Percentiles rank a stretch among this genome's conserved stretches.
phyloP scores from a whole-genome alignment of 2,888 invertebrate species.

The Hylaea fasciaria region DNA sequence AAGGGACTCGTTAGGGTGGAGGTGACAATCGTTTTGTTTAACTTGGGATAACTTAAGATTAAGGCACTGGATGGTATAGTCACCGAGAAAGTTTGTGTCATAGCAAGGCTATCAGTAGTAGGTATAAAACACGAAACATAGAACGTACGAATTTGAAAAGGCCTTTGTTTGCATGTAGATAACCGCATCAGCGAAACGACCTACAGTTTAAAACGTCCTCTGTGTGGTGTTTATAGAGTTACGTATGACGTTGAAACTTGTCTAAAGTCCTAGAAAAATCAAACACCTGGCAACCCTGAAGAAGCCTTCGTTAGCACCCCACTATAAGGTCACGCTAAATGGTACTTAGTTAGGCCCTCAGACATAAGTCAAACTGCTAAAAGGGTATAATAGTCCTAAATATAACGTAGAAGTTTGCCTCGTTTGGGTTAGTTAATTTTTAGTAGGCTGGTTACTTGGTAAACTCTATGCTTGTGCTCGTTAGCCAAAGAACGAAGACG shows the following conservation, averaged over 20 bases:
- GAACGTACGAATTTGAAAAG: too few species aligned
- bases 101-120: too few species aligned
- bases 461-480: too few species aligned
- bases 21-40: slow-evolving; percentile 21
- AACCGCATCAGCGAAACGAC: too few species aligned
- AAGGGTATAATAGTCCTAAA: slow-evolving; percentile 30
- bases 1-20: slow-evolving; percentile 31
- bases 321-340: slow-evolving; percentile 38
- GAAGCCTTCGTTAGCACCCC: slow-evolving; percentile 21
- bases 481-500: too few species aligned
- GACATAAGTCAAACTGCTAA: slow-evolving; percentile 35
- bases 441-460: too few species aligned
- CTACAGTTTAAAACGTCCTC: too few species aligned
- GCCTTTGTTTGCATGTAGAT: too few species aligned
- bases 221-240: too few species aligned
- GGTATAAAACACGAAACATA: too few species aligned
- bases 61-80: too few species aligned
- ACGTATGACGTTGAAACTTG: not conserved
- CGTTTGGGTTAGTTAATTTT: slow-evolving; percentile 1
- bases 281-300: not conserved
- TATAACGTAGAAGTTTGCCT: slow-evolving; percentile 6
- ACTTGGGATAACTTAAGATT: not conserved
- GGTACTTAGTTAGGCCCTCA: slow-evolving; percentile 31
- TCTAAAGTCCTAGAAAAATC: not conserved
- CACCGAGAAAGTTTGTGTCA: too few species aligned